Evolutionary conservation across 2,888 invertebrate species (phyloP), one percentile per base, ranked within the genome.

Genomic region (Leucania comma): DNA sequence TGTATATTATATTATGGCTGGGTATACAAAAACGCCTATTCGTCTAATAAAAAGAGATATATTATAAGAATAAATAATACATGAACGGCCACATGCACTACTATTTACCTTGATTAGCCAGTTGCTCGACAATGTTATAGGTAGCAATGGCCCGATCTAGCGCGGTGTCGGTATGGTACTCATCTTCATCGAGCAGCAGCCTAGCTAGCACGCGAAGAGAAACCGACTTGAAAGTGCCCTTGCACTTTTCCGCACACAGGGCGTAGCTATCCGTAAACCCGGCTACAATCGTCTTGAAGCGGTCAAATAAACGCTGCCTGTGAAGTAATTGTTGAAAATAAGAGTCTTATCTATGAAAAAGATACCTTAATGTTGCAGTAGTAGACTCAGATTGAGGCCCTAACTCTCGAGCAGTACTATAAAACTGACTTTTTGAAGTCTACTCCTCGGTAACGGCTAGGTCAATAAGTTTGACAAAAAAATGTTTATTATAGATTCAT

Each of bases 181-280:
- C 5, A 0, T n/a, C n/a, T 0, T 29, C 29, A 0, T 48, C 48
- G 2, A 60, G 29, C 14, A 60, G 17, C n/a, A 48, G 14, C 6
- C 1, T 9, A 8, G 46, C 3, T 3, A 60, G 26, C 4, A 29
- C 0, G 6, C 29, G 29, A 14, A 60, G 60, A 3, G 48, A 29
- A 8, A 60, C n/a, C 0, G 46, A 48, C 8, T 48, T 29, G 2
- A 60, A 14, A 3, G 29, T 22, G 14, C 17, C 29, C 10, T 3
- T 29, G 29, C 29, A 60, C 14, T 17, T 22, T 0, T 14, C 48
- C n/a, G 29, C n/a, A 3, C 14, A 29, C 14, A 60, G 14, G 3
- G 48, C 60, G 9, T 60, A 60, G n/a, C 60, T 60, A 5, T 60
- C 60, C 0, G n/a, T n/a, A 14, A 60, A 60, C 1, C 60, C 60